Percentiles rank a stretch among this genome's conserved stretches.
These are phyloP conservation scores for Chondrosia reniformis DNA, from an alignment of 37 sponge, comb jelly and placozoan species.

Conservation along the genomic window DNA sequence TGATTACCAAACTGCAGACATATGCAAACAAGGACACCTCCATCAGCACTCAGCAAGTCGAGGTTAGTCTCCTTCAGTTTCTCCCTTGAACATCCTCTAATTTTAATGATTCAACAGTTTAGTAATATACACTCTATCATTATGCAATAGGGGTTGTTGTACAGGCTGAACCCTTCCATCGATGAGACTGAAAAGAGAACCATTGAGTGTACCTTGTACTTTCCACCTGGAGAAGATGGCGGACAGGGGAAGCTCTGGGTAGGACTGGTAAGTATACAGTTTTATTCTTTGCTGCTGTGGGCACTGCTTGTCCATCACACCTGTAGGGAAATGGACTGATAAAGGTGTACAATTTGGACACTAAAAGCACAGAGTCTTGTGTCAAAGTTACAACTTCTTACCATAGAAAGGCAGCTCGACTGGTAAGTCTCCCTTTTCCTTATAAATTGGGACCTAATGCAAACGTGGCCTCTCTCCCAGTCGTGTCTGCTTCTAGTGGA, in stretches of 20 bases:
- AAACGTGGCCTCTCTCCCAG: conserved; percentile 13
- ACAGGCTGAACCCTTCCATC: conserved; percentile 67
- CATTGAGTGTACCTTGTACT: conserved; percentile 67
- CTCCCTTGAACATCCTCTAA: too few species aligned
- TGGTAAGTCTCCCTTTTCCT: conserved; percentile 28
- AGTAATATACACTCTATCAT: too few species aligned
- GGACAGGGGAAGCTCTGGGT: conserved; percentile 73
- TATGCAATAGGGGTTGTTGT: conserved; percentile 35
- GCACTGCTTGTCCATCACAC: not conserved
- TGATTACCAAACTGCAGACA: conserved; percentile 5
- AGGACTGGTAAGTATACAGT: conserved; percentile 55
- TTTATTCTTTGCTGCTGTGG: not conserved
- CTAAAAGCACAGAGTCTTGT: conserved; percentile 57
- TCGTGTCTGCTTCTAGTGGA: conserved; percentile 70
- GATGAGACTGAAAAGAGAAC: conserved; percentile 49
- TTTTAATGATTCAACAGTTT: too few species aligned
- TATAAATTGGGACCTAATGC: not conserved
- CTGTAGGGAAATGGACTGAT: conserved; percentile 65
- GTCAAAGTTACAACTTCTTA: conserved; percentile 64
- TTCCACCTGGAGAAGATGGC: conserved; percentile 48
- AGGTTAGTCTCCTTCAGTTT: not conserved
- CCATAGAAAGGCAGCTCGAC: conserved; percentile 45
- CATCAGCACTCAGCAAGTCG: not conserved
- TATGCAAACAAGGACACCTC: conserved; percentile 23
- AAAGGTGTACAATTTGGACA: conserved; percentile 72